Base-by-base conservation (phyloP, 2,888 invertebrate species). In the Rhamnusium bicolor region DNA sequence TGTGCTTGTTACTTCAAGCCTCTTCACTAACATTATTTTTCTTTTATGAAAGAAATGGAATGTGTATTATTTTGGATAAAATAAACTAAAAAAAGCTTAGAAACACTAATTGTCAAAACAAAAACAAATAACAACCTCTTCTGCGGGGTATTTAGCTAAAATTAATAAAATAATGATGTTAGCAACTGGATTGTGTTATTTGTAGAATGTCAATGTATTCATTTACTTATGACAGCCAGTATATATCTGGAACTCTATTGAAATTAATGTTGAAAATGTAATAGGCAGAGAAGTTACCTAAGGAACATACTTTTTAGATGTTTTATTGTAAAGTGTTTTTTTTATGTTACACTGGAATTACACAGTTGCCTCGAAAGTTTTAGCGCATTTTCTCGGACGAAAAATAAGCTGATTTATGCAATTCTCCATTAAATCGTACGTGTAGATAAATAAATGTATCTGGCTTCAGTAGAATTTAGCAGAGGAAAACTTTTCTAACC, bases 401-500 rank as follows among this genome's bases (percentile, higher is more conserved):
- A 51, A 40, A 14, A 46, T 61, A 61, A 61, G 61, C 61, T 46
- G 61, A 61, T 61, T 61, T 61, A 61, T 61, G 61, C 61, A 61
- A 61, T 21, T 61, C 47, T 46, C 61, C 61, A 61, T 61, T 61
- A 61, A 61, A 61, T 32, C 21, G 61, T 46, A 46, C 61, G 61
- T 46, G 61, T 40, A 46, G 46, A 46, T 46, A 61, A 61, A 61
- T 61, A 61, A 40, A 61, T 40, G 40, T 40, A 40, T 40, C 40
- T 40, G 40, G 4, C 40, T 40, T 10, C 40, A n/a, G 40, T 40
- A n/a, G n/a, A n/a, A 40, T 40, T 40, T n/a, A 12, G n/a, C 40
- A 12, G n/a, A 3, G n/a, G 12, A 40, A 2, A n/a, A 40, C n/a
- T 2, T 40, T 40, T 12, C 40, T 12, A 40, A 4, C n/a, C n/a